Evolutionary conservation across 2,888 invertebrate genomes (phyloP).

Genomic region (Dorcus parallelipipedus): DNA sequence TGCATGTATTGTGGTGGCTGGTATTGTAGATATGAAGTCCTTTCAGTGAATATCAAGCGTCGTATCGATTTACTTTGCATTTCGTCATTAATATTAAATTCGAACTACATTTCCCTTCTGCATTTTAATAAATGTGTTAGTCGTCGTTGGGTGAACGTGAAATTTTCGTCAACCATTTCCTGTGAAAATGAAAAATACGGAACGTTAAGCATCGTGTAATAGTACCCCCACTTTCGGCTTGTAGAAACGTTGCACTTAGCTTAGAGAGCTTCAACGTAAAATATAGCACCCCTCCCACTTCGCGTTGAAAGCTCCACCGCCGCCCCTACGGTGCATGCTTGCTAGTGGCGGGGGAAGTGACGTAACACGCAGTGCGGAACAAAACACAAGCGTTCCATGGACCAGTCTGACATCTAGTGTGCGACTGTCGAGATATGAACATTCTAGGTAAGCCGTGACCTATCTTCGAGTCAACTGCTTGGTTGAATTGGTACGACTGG

Average conservation of each 20-base stretch:
- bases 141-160: background rate
- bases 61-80: too few relatives aligned
- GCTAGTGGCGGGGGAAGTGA: slow-evolving; percentile 37
- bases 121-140: too few relatives aligned
- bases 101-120: too few relatives aligned
- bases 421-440: slow-evolving; percentile 50
- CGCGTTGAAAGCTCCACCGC: slow-evolving; percentile 12
- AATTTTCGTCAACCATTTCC: background rate
- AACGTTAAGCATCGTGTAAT: slow-evolving; percentile 14
- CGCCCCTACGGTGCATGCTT: slow-evolving; percentile 15
- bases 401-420: slow-evolving; percentile 51
- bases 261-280: slow-evolving; percentile 25
- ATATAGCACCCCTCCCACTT: slow-evolving; percentile 25
- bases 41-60: too few relatives aligned
- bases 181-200: slow-evolving; percentile 4
- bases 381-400: slow-evolving; percentile 44
- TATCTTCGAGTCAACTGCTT: slow-evolving; percentile 32
- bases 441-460: slow-evolving; percentile 48
- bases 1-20: too few relatives aligned
- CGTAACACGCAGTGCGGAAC: slow-evolving; percentile 51
- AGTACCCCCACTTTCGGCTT: slow-evolving; percentile 21
- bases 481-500: slow-evolving; percentile 44
- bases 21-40: too few relatives aligned
- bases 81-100: too few relatives aligned
- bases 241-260: slow-evolving; percentile 27